These are phyloP conservation scores for Yponomeuta evonymella DNA, from an alignment of 2,888 invertebrate species.

Conservation along the genomic window DNA sequence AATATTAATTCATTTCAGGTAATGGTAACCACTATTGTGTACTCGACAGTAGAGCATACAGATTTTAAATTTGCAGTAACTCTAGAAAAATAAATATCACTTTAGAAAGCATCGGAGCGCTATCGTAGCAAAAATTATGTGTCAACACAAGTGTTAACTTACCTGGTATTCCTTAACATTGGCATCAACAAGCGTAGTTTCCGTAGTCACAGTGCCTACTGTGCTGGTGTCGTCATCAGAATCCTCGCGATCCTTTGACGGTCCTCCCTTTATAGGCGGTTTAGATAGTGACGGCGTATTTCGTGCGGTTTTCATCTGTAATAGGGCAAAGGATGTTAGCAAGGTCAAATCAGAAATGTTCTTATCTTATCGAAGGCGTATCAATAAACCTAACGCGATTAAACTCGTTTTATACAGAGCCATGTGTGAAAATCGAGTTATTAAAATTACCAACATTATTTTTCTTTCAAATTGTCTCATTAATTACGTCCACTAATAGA, in stretches of 20 bases:
- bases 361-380: not conserved
- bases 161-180: conserved; percentile 77
- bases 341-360: no score
- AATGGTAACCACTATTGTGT: not conserved
- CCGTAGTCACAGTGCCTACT: conserved; percentile 80
- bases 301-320: conserved; percentile 62
- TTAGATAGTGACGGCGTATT: conserved; percentile 42
- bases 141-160: conserved; percentile 16
- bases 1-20: no score
- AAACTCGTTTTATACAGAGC: no score
- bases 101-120: no score
- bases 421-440: no score
- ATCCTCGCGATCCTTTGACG: conserved; percentile 59
- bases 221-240: conserved; percentile 74
- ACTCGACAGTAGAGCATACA: no score
- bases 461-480: no score
- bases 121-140: no score
- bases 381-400: not conserved
- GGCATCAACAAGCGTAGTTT: conserved; percentile 79
- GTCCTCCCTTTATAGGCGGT: conserved; percentile 64
- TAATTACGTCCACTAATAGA: no score
- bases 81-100: no score
- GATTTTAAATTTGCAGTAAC: no score
- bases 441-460: no score
- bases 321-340: not conserved